phyloP scores from a whole-genome alignment of 2,797 vertebrate species.

The Leptatherina wallacei region DNA sequence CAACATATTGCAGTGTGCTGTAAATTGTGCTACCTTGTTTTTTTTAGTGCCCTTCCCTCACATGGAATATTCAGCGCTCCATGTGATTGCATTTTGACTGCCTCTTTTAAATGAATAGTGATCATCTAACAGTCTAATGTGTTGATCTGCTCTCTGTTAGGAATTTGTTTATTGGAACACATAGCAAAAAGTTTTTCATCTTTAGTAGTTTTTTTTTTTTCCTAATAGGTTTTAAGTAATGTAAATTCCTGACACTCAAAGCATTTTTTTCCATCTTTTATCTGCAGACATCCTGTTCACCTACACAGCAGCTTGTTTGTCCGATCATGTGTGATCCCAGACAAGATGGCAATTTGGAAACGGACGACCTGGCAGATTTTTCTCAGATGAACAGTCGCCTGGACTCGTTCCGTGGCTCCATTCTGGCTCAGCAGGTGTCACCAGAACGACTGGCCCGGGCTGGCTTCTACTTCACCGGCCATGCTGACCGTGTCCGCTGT shows the following conservation, averaged over 20 bases:
- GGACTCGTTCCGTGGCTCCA: constrained; percentile 86
- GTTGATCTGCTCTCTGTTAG: neutral
- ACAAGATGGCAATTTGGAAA: constrained; percentile 60
- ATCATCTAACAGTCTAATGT: neutral
- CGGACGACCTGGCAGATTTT: constrained; percentile 78
- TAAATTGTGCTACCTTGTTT: constrained; percentile 12
- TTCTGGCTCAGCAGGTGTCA: constrained; percentile 79
- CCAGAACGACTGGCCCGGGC: constrained; percentile 86
- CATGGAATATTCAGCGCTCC: constrained; percentile 43
- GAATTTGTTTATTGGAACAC: neutral
- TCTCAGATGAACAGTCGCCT: constrained; percentile 80
- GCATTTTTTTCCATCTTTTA: constrained; percentile 3
- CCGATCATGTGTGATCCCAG: constrained; percentile 68
- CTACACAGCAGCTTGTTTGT: constrained; percentile 5
- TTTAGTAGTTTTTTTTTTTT: neutral
- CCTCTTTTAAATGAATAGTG: constrained; percentile 61
- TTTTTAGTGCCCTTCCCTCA: constrained; percentile 50
- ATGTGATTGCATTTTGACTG: constrained; percentile 45
- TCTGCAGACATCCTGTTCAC: constrained; percentile 24
- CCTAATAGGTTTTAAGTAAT: too few species aligned
- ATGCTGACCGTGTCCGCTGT: constrained; percentile 88
- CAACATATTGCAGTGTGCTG: constrained; percentile 1
- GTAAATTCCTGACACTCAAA: too few species aligned
- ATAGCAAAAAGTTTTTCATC: neutral
- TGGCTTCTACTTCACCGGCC: constrained; percentile 92